Evolutionary conservation across 1,140 invertebrate species (phyloP).

Genomic region (Pectinophora gossypiella): DNA sequence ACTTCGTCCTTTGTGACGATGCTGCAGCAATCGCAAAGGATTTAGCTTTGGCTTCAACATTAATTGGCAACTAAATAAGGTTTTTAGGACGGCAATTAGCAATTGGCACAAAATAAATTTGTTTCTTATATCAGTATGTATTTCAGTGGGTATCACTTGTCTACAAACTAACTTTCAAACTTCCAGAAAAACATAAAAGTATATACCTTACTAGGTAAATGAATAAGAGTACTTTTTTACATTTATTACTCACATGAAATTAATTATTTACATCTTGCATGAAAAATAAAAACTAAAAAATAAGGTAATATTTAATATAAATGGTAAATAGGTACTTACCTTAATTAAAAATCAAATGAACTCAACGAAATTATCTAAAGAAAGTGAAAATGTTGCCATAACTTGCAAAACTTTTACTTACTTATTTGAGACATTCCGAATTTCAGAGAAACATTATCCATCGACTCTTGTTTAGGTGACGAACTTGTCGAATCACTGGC

Average conservation of each 20-base stretch:
- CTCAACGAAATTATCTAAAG: neutral
- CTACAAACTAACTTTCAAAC: too few relatives aligned
- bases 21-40: neutral
- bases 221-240: too few relatives aligned
- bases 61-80: too few relatives aligned
- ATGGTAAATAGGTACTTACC: constrained; percentile 10
- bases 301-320: neutral
- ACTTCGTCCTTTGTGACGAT: neutral
- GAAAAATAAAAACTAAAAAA: neutral
- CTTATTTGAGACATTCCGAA: constrained; percentile 60
- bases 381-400: neutral
- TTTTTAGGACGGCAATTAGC: too few relatives aligned
- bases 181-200: too few relatives aligned
- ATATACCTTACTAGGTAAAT: too few relatives aligned
- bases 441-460: constrained; percentile 49
- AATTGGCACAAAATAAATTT: too few relatives aligned
- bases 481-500: constrained; percentile 12
- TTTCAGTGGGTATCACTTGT: too few relatives aligned
- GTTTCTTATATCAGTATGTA: too few relatives aligned
- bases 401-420: too few relatives aligned
- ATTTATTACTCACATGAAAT: too few relatives aligned
- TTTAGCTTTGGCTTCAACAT: too few relatives aligned
- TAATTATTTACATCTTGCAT: neutral
- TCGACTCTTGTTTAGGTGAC: constrained; percentile 24
- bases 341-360: neutral